phyloP scores from a whole-genome alignment of 2,113 vertebrate species.

The Poecile atricapillus region DNA sequence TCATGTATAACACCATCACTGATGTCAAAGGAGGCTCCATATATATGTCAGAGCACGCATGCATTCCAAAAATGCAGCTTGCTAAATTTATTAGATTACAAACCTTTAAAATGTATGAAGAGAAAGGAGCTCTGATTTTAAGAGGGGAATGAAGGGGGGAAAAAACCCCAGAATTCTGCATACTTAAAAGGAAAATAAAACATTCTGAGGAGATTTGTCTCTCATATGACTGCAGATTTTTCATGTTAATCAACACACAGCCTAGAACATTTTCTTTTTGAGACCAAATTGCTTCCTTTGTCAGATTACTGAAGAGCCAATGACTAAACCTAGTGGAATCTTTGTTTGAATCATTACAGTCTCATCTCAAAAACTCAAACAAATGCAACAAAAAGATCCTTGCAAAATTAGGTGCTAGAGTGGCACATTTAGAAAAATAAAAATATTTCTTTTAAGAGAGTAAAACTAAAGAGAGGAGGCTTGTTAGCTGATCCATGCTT shows the following conservation, averaged over 20 bases:
- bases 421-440: not conserved
- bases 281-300: not conserved
- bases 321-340: not conserved
- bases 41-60: not conserved
- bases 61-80: not conserved
- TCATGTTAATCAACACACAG: not conserved
- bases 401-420: not conserved
- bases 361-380: not conserved
- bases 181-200: not conserved
- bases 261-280: not conserved
- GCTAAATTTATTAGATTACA: not conserved
- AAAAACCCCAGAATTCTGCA: rapidly evolving
- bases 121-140: not conserved
- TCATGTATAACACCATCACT: not conserved
- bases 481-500: not conserved
- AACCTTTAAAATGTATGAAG: not conserved
- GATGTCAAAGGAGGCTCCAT: not conserved
- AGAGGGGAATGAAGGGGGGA: not conserved
- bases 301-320: not conserved
- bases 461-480: not conserved
- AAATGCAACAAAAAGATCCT: not conserved
- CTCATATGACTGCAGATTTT: not conserved
- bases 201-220: not conserved
- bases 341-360: not conserved
- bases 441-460: not conserved